These are phyloP conservation scores for Drosophila crucigera DNA, from an alignment of 2,888 invertebrate genomes.

Conservation along the genomic window DNA sequence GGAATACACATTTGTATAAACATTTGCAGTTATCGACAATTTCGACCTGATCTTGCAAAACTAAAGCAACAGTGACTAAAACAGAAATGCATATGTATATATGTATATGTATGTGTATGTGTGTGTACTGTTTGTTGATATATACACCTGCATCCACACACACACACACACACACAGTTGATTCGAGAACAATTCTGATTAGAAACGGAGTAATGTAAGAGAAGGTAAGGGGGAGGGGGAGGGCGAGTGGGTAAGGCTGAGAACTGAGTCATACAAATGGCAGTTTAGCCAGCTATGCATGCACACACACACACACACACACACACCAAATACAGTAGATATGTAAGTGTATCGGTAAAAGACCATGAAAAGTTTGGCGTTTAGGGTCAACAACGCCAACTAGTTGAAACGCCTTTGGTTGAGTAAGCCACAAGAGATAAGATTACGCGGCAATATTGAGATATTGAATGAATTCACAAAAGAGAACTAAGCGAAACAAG, in stretches of 20 bases:
- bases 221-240: not conserved
- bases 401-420: conserved; percentile 25
- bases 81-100: not conserved
- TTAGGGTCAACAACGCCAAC: conserved; percentile 4
- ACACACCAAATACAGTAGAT: not conserved
- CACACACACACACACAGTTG: not conserved
- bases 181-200: not conserved
- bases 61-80: not conserved
- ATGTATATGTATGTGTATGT: no score
- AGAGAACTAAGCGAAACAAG: not conserved
- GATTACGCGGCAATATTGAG: conserved; percentile 38
- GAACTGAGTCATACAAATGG: conserved; percentile 8
- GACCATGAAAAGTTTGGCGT: conserved; percentile 36
- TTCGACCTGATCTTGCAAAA: not conserved
- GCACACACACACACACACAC: not conserved
- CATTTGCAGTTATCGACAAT: no score
- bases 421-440: conserved; percentile 36
- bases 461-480: conserved; percentile 2
- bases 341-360: conserved; percentile 3
- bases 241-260: not conserved
- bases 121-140: not conserved
- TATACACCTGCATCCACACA: not conserved
- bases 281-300: conserved; percentile 14
- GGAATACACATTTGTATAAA: no score
- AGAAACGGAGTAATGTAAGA: not conserved